Percentiles rank a stretch among this genome's conserved stretches.
These are phyloP conservation scores for Tipula vernalis DNA, from an alignment of 2,888 invertebrate genomes.

Conservation along the genomic window DNA sequence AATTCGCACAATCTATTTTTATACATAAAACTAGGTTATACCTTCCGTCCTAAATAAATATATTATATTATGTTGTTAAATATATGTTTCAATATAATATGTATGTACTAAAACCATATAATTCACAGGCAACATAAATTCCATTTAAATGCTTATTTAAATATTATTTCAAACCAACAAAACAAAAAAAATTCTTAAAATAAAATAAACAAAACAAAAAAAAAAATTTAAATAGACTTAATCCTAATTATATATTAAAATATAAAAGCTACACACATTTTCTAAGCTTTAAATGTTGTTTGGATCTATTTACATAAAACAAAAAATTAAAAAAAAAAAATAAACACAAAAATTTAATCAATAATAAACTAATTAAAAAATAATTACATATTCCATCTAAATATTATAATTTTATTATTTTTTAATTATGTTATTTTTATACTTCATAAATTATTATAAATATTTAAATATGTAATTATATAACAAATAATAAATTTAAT, in stretches of 20 bases:
- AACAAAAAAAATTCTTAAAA: no score
- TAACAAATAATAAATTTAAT: not conserved
- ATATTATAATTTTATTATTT: no score
- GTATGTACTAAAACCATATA: not conserved
- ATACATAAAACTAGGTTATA: not conserved
- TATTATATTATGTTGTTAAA: not conserved
- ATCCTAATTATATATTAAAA: not conserved
- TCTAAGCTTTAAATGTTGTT: constrained; percentile 4
- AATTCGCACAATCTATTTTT: not conserved
- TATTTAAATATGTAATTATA: not conserved
- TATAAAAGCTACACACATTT: not conserved
- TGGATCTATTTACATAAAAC: not conserved
- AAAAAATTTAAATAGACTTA: not conserved
- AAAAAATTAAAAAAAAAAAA: not conserved
- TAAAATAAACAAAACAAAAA: not conserved
- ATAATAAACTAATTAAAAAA: not conserved
- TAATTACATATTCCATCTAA: not conserved
- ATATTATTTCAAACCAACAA: not conserved
- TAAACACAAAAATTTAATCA: not conserved
- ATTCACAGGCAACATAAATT: not conserved
- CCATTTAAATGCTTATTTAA: not conserved
- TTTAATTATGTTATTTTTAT: not conserved
- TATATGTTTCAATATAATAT: not conserved
- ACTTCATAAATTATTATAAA: not conserved
- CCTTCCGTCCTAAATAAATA: not conserved